Evolutionary conservation across 2,888 invertebrate genomes (phyloP).

Genomic region (Cephus runcator): DNA sequence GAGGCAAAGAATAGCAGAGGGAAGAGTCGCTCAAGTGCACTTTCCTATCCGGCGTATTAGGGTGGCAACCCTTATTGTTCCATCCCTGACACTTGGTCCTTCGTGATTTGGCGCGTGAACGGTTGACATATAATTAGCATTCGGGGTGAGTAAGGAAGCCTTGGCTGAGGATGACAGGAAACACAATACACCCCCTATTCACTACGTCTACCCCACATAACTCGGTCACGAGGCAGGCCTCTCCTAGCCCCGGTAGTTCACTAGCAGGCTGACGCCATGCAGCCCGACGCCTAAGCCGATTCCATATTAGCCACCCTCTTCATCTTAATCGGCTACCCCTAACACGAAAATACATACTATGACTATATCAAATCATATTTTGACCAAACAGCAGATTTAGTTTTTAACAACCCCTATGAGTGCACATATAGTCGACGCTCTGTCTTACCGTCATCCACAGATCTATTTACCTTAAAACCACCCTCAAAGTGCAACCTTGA

Average conservation of each 20-base stretch:
- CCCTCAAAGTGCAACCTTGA: not conserved
- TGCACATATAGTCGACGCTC: not conserved
- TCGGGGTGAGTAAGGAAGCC: conserved; percentile 55
- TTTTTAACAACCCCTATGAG: not conserved
- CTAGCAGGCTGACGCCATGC: conserved; percentile 15
- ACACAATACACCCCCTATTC: conserved; percentile 52
- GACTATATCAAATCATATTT: not conserved
- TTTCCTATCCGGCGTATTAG: conserved; percentile 2
- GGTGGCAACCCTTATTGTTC: conserved; percentile 40
- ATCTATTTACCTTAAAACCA: not conserved
- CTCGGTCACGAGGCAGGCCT: conserved; percentile 48
- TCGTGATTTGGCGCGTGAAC: conserved; percentile 39
- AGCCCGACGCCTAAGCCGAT: conserved; percentile 47
- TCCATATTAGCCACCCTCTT: conserved; percentile 36
- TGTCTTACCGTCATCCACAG: not conserved
- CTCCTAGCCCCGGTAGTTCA: conserved; percentile 12
- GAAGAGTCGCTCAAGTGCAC: not conserved
- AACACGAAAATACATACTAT: not conserved
- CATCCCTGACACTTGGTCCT: conserved; percentile 41
- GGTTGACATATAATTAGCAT: conserved; percentile 64
- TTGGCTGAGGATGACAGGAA: conserved; percentile 62
- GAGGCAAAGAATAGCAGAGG: not conserved
- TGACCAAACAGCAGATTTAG: not conserved
- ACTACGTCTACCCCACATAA: conserved; percentile 44
- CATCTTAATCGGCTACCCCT: not conserved